Conservation (phyloP, 1,140 invertebrate genomes). For the Oscheius sp. region DNA sequence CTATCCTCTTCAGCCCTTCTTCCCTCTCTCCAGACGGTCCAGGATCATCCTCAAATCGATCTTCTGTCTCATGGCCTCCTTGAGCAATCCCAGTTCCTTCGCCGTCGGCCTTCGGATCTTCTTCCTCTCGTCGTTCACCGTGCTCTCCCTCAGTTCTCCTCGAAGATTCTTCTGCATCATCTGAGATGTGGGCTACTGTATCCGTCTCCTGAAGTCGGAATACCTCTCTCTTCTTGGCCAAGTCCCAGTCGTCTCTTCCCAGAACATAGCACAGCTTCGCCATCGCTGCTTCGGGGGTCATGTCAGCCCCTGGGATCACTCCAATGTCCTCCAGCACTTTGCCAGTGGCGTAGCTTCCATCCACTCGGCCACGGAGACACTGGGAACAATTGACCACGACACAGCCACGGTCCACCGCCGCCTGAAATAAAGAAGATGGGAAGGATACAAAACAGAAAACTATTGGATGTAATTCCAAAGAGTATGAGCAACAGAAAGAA, state of each 20-base stretch:
- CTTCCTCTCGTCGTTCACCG: conserved; percentile 9
- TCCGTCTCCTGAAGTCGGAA: not conserved
- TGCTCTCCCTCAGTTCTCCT: conserved; percentile 69
- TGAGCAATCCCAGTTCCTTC: too few species aligned
- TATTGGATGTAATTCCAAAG: too few species aligned
- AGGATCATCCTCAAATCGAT: too few species aligned
- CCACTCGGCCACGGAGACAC: conserved; percentile 72
- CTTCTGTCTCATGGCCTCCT: too few species aligned
- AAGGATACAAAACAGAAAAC: too few species aligned
- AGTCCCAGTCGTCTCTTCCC: conserved; percentile 75
- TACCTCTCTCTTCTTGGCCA: conserved; percentile 68
- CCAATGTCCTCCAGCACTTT: conserved; percentile 70
- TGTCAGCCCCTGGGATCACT: conserved; percentile 83
- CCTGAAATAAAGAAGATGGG: too few species aligned
- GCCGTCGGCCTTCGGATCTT: too few species aligned
- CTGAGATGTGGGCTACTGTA: conserved; percentile 60
- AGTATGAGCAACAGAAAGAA: too few species aligned
- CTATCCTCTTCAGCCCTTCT: too few species aligned
- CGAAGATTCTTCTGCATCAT: conserved; percentile 77
- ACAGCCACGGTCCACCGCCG: conserved; percentile 74
- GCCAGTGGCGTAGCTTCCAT: conserved; percentile 79
- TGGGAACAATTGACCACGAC: conserved; percentile 90
- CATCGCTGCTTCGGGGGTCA: conserved; percentile 89
- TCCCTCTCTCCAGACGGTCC: too few species aligned
- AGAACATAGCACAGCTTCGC: conserved; percentile 87